Base-by-base conservation (phyloP, 1,140 invertebrate species). In the Anoplophora glabripennis region DNA sequence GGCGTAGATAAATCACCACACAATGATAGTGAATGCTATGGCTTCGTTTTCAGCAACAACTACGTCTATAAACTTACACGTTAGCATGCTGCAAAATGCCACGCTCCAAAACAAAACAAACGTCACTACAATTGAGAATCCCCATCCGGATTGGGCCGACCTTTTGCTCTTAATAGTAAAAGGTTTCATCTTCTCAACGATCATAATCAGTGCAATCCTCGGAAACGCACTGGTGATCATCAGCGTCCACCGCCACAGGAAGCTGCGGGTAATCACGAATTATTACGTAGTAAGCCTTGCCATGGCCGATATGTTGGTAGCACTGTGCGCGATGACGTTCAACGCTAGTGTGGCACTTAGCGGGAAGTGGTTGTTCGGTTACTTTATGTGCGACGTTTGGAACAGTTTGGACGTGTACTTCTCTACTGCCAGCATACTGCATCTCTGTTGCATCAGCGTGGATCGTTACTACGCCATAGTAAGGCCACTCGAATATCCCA, bases 371-470 rank as follows among this genome's bases (percentile, higher is more conserved):
- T 76, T 93, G 53, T 96, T 97, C 72, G 90, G 91, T 0, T 81
- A 86, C 67, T 82, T 89, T 62, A 89, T 96, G 84, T 98, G 95
- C 81, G 92, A 96, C 78, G 82, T 96, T 60, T 98, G 92, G 85
- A 96, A 95, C 76, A 93, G 92, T 11, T 82, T 96, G 64, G 95
- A 98, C 75, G 95, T 98, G 4, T 92, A 97, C 70, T 97, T 96
- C 74, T 94, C 91, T 34, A 97, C 93, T 7, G 92, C 93, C 0
- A 94, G 92, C 34, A 96, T 97, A 41, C 79, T 97, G 4, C 94
- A 98, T 76, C 80, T 98, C 7, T 96, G 94, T 74, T 97, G 93
- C 72, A 97, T 98, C 70, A 91, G 89, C 51, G 90, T 96, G 18
- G 95, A 98, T 75, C 81, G 94, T 65, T 94, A 94, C 69, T 94